These are phyloP conservation scores for Girardinichthys multiradiatus DNA, from an alignment of 2,113 vertebrate genomes.

Conservation along the genomic window DNA sequence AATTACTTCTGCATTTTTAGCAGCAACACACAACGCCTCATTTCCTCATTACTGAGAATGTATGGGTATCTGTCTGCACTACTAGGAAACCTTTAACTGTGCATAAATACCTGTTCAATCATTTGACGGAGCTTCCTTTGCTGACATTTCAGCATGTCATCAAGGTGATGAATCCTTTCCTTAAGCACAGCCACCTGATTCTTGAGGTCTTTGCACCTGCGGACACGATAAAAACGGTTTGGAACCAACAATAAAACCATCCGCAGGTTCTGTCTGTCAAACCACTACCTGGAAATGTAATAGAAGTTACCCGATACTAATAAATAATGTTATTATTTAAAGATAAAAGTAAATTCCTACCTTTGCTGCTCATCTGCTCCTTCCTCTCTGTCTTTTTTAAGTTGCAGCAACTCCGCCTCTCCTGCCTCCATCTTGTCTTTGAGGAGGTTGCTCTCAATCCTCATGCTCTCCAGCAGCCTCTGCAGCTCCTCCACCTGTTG, in stretches of 20 bases:
- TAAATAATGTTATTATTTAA: too few species aligned
- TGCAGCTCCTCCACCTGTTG: conserved; percentile 82
- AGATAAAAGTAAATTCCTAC: conserved; percentile 72
- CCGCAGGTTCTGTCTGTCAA: background rate
- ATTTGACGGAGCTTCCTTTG: conserved; percentile 94
- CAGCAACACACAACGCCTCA: conserved; percentile 40
- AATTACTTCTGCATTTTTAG: background rate
- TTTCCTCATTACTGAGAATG: conserved; percentile 38
- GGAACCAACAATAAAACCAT: background rate
- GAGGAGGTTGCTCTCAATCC: conserved; percentile 82
- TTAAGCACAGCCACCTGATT: conserved; percentile 83
- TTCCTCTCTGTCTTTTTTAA: conserved; percentile 63
- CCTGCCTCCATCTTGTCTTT: conserved; percentile 78
- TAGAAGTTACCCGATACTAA: background rate
- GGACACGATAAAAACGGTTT: background rate
- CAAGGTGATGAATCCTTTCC: conserved; percentile 91
- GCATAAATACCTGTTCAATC: conserved; percentile 89
- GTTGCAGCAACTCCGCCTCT: conserved; percentile 81
- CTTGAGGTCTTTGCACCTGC: conserved; percentile 84
- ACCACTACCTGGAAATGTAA: background rate
- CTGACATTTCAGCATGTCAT: conserved; percentile 94
- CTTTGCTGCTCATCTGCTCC: conserved; percentile 72
- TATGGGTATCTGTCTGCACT: background rate
- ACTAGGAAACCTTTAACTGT: background rate
- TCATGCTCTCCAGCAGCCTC: conserved; percentile 81